Evolutionary conservation across 2,888 invertebrate genomes (phyloP).

Genomic region (Ommatoiulus sabulosus): DNA sequence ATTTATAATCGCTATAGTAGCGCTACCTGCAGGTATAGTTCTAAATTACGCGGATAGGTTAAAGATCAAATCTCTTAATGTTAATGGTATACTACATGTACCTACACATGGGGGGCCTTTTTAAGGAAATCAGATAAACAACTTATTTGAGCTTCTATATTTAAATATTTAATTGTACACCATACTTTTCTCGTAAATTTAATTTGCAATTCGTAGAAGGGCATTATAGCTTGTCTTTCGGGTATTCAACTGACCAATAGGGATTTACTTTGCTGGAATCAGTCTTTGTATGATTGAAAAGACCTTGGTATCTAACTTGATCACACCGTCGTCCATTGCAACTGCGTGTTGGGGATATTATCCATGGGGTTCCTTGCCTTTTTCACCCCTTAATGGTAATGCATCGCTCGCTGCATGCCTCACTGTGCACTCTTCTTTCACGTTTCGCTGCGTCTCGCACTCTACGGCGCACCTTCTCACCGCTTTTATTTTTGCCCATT

Average conservation of each 20-base stretch:
- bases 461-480: background rate
- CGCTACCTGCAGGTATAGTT: background rate
- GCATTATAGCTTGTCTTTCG: background rate
- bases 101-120: background rate
- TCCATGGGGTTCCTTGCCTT: background rate
- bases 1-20: background rate
- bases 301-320: background rate
- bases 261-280: background rate
- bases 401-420: slow-evolving; percentile 1
- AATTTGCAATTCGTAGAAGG: background rate
- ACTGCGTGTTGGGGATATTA: background rate
- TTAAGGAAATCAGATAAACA: background rate
- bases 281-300: background rate
- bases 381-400: slow-evolving; percentile 28
- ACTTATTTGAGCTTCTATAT: too few relatives aligned
- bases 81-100: background rate
- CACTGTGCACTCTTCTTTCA: slow-evolving; percentile 28
- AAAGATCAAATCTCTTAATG: background rate
- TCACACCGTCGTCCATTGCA: background rate
- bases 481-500: slow-evolving; percentile 7
- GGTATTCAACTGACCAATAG: background rate
- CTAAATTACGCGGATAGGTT: background rate
- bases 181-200: background rate
- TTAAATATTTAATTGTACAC: background rate
- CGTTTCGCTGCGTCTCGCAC: background rate